Conservation (phyloP, 1,140 invertebrate species). For the Tenebrio molitor region DNA sequence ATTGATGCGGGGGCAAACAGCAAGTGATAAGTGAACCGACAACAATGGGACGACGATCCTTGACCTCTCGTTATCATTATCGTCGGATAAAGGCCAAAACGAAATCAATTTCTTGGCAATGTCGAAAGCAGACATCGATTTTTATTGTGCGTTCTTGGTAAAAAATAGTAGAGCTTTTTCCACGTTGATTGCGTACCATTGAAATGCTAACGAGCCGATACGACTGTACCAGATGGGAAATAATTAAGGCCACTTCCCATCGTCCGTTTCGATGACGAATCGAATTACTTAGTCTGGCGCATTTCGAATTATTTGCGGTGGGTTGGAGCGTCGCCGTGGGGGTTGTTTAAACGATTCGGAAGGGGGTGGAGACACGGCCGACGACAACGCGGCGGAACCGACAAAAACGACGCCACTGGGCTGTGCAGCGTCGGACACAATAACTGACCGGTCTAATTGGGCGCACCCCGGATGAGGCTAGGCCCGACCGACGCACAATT, state of each 20-base stretch:
- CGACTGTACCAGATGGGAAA: conserved; percentile 35
- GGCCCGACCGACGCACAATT: background rate
- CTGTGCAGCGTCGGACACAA: no score
- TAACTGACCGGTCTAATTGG: background rate
- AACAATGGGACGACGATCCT: background rate
- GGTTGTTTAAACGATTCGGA: background rate
- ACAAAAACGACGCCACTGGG: no score
- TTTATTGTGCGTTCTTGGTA: conserved; percentile 18
- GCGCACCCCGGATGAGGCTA: background rate
- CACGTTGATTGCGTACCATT: conserved; percentile 37
- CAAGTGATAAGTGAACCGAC: background rate
- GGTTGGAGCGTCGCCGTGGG: background rate
- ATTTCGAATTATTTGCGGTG: background rate
- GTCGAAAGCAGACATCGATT: conserved; percentile 33
- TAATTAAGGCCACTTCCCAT: conserved; percentile 35
- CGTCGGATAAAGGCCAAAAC: background rate
- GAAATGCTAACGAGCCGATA: conserved; percentile 43
- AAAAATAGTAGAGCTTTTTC: conserved; percentile 30
- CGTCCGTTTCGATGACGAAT: conserved; percentile 21
- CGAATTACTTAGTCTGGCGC: conserved; percentile 1
- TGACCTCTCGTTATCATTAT: conserved; percentile 13
- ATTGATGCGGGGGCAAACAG: background rate
- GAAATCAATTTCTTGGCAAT: conserved; percentile 33
- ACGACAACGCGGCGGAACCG: no score
- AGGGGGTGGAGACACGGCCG: background rate